phyloP scores from a whole-genome alignment of 2,113 vertebrate genomes.

The Hemiprocne comata region DNA sequence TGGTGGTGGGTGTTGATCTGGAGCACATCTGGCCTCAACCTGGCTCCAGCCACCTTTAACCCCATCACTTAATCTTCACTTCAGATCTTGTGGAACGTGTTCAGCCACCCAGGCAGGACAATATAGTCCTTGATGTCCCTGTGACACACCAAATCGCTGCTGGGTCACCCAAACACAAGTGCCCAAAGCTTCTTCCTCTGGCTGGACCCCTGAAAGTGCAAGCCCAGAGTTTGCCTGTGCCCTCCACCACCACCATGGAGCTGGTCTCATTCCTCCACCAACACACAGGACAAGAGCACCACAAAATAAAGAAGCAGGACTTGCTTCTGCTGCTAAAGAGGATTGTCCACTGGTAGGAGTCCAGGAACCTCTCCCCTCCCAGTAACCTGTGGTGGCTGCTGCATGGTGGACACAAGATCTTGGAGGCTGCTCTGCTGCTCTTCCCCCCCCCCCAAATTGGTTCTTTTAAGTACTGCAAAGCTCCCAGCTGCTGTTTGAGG shows the following conservation, averaged over 20 bases:
- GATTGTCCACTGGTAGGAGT: not conserved
- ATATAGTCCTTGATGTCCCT: too few species aligned
- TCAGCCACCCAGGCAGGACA: rapidly evolving
- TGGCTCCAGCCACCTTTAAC: not conserved
- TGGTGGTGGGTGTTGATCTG: too few species aligned
- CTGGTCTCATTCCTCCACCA: not conserved
- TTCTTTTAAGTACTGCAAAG: not conserved
- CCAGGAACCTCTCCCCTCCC: not conserved
- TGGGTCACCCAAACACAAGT: not conserved
- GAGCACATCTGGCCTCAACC: not conserved
- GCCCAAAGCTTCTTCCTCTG: not conserved
- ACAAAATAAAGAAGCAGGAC: not conserved
- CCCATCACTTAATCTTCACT: not conserved
- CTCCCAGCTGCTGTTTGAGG: not conserved
- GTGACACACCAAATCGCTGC: too few species aligned
- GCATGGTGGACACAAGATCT: too few species aligned
- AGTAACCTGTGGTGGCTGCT: not conserved
- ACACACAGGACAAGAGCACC: not conserved
- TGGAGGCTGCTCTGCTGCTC: not conserved
- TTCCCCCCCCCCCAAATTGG: rapidly evolving
- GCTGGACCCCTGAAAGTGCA: too few species aligned
- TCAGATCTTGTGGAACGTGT: not conserved
- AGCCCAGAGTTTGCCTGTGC: too few species aligned
- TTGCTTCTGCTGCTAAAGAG: rapidly evolving
- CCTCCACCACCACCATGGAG: not conserved